Evolutionary conservation across 2,113 vertebrate species (phyloP).

Genomic region (Pangasianodon gigas): DNA sequence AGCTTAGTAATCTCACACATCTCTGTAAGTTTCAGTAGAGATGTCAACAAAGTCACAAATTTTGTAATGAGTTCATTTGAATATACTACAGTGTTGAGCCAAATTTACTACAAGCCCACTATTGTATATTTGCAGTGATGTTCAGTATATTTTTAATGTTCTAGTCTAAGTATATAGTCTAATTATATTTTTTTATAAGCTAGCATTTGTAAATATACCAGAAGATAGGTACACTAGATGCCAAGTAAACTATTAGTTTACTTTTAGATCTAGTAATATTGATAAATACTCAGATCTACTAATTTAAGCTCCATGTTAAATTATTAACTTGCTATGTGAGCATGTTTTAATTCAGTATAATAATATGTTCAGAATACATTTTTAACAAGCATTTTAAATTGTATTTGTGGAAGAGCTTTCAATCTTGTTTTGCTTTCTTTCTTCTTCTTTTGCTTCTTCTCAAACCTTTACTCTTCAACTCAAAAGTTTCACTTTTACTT

Average conservation of each 20-base stretch:
- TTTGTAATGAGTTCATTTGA: not conserved
- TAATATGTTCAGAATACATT: not conserved
- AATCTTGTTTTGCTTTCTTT: not conserved
- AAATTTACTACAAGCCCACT: not conserved
- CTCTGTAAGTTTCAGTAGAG: not conserved
- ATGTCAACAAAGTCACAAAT: not conserved
- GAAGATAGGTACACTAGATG: not conserved
- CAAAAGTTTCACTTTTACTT: not conserved
- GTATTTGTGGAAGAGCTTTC: not conserved
- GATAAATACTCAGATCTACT: not conserved
- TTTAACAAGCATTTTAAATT: not conserved
- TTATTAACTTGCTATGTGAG: not conserved
- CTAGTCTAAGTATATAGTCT: not conserved
- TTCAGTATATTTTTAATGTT: not conserved
- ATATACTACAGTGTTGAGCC: not conserved
- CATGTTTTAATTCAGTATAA: not conserved
- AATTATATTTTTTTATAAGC: not conserved
- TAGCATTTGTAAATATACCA: not conserved
- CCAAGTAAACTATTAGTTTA: not conserved
- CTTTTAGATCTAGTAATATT: not conserved
- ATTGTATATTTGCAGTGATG: not conserved
- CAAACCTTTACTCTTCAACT: not conserved
- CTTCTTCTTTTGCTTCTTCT: not conserved
- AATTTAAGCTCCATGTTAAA: not conserved
- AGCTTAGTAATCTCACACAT: not conserved